phyloP scores from a whole-genome alignment of 2,113 vertebrate genomes.

The Prinia subflava region DNA sequence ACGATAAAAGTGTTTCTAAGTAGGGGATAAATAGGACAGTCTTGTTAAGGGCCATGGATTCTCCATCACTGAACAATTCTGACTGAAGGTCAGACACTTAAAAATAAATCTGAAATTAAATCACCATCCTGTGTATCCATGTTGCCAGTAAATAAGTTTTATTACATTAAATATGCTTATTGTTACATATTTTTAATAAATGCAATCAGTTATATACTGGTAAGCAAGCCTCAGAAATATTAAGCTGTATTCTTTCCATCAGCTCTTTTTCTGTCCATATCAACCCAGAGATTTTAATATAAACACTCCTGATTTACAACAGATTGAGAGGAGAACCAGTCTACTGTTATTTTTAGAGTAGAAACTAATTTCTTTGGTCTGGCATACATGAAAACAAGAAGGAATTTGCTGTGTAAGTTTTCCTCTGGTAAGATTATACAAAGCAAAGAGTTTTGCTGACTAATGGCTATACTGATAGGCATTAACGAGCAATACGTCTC shows the following conservation, averaged over 20 bases:
- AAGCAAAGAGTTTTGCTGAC: slow-evolving; percentile 54
- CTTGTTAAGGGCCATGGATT: neutral
- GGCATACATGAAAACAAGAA: neutral
- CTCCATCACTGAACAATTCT: neutral
- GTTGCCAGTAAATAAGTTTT: neutral
- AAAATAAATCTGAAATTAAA: neutral
- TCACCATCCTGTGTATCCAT: neutral
- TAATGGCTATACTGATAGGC: slow-evolving; percentile 55
- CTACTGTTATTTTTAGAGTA: slow-evolving; percentile 3
- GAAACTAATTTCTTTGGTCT: neutral
- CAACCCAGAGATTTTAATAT: neutral
- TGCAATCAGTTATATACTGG: neutral
- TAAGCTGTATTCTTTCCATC: neutral
- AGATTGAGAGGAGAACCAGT: neutral
- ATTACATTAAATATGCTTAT: neutral
- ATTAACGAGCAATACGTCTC: slow-evolving; percentile 63
- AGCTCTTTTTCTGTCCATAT: neutral
- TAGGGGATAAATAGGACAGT: neutral
- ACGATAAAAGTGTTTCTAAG: neutral
- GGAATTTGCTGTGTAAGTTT: slow-evolving; percentile 38
- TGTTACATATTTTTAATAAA: neutral
- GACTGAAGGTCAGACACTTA: neutral
- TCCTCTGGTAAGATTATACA: slow-evolving; percentile 1
- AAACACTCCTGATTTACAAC: neutral
- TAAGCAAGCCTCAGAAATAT: neutral